Conservation (phyloP, 2,113 vertebrate species). For the Myotis davidii region DNA sequence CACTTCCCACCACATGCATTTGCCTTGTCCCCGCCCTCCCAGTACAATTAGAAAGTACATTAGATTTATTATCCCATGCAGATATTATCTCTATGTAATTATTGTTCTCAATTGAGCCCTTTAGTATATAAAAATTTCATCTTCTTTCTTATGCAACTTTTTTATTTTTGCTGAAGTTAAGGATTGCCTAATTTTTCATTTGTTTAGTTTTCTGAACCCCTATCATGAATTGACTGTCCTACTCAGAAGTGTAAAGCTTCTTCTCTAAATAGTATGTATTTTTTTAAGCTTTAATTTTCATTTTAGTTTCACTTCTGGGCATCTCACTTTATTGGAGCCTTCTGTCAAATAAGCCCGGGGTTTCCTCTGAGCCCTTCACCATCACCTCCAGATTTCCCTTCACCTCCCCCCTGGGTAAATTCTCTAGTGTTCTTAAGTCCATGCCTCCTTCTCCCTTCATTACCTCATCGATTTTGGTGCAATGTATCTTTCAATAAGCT, state of each 20-base stretch:
- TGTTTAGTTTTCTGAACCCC: background rate
- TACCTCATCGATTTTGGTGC: background rate
- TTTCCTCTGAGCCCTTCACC: background rate
- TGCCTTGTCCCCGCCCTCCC: background rate
- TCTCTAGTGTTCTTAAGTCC: background rate
- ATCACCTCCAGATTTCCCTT: background rate
- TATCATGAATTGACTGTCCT: background rate
- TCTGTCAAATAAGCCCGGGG: background rate
- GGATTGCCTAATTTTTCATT: background rate
- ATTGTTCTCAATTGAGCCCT: background rate
- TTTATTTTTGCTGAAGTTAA: background rate
- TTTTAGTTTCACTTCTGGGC: background rate
- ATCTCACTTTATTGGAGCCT: background rate
- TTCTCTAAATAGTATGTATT: background rate
- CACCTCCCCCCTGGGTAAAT: background rate
- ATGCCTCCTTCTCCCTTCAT: background rate
- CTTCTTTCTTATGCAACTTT: background rate
- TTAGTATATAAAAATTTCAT: background rate
- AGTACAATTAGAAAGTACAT: background rate
- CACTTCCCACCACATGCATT: background rate
- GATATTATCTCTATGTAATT: background rate
- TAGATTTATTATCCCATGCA: background rate
- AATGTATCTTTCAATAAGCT: background rate
- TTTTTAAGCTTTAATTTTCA: background rate
- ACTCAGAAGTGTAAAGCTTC: background rate